These are phyloP conservation scores for Tineola bisselliella DNA, from an alignment of 2,888 invertebrate species.

Conservation along the genomic window DNA sequence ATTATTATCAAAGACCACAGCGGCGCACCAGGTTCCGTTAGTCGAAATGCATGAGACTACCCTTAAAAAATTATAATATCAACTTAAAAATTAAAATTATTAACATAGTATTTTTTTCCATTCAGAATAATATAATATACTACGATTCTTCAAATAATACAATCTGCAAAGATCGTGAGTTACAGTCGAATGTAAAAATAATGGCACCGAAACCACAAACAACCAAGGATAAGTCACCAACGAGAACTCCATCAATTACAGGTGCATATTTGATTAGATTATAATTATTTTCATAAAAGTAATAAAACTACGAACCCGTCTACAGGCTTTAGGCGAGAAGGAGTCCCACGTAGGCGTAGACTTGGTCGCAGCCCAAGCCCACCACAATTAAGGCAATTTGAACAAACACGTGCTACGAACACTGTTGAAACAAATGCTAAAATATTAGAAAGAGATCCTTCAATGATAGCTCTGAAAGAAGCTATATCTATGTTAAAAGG, in stretches of 20 bases:
- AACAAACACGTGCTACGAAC: conserved; percentile 46
- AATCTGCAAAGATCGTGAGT: too few species aligned
- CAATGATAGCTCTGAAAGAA: conserved; percentile 33
- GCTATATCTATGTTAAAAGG: conserved; percentile 44
- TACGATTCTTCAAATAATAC: too few species aligned
- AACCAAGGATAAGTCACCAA: not conserved
- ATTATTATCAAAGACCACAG: too few species aligned
- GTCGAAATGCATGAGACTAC: too few species aligned
- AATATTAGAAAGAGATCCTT: conserved; percentile 25
- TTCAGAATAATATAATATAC: too few species aligned
- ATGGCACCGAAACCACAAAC: not conserved
- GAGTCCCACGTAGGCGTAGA: conserved; percentile 26
- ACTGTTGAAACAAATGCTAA: conserved; percentile 23
- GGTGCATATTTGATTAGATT: not conserved
- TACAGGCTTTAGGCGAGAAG: conserved; percentile 17
- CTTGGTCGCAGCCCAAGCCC: conserved; percentile 59
- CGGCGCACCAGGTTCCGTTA: too few species aligned
- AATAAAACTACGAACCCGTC: conserved; percentile 16
- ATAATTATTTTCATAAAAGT: not conserved
- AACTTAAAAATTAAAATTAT: too few species aligned
- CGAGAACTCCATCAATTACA: not conserved
- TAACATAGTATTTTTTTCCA: too few species aligned
- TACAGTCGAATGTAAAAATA: too few species aligned
- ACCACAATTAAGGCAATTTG: conserved; percentile 24
- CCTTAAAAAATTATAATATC: too few species aligned